These are phyloP conservation scores for Galaxea fascicularis DNA, from an alignment of 92 coral and sea anemone genomes.

Conservation along the genomic window DNA sequence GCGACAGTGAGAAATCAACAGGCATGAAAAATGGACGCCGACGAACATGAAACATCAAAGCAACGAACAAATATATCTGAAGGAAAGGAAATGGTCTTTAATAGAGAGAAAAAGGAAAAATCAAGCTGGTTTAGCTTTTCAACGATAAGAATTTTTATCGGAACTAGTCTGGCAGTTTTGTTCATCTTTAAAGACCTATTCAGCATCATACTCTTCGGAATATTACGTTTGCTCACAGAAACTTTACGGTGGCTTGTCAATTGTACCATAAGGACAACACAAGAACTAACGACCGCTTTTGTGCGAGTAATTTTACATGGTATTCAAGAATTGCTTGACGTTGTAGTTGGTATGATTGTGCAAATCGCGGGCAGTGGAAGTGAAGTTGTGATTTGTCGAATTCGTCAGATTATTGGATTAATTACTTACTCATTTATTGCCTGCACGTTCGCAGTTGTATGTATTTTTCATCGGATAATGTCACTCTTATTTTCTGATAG, in stretches of 20 bases:
- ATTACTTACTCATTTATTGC: constrained; percentile 16
- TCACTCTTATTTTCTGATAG: constrained; percentile 14
- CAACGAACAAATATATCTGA: not conserved
- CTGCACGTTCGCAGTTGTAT: not conserved
- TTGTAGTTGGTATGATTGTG: not conserved
- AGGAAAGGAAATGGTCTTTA: too few species aligned
- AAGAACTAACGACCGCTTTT: constrained; percentile 7
- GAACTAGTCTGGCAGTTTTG: constrained; percentile 6
- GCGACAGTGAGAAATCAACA: too few species aligned
- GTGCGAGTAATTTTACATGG: not conserved
- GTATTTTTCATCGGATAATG: not conserved
- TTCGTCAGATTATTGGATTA: not conserved
- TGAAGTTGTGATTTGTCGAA: not conserved
- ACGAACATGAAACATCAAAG: not conserved
- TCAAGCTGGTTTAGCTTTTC: not conserved
- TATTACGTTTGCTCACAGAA: not conserved
- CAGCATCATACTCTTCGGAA: not conserved
- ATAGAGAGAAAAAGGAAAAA: not conserved
- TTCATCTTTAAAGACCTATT: constrained; percentile 21
- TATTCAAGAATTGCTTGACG: not conserved
- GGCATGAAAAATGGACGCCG: too few species aligned
- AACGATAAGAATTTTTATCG: constrained; percentile 5
- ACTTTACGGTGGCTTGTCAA: constrained; percentile 8
- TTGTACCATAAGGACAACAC: not conserved
- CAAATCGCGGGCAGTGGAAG: constrained; percentile 15